These are phyloP conservation scores for Rhizomys pruinosus DNA, from an alignment of 2,113 vertebrate genomes.

Conservation along the genomic window DNA sequence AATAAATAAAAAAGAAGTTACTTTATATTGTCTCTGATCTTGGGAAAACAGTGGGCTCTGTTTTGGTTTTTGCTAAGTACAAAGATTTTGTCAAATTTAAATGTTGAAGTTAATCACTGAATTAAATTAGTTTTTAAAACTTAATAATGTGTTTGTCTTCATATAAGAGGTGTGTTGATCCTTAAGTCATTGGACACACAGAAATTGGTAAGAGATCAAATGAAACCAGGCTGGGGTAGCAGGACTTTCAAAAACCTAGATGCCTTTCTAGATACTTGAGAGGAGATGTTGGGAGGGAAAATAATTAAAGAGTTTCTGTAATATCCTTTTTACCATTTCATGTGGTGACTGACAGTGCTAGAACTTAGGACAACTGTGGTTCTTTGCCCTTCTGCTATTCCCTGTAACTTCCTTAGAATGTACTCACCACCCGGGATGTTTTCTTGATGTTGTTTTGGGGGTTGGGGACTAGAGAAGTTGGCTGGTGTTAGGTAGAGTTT, in stretches of 20 bases:
- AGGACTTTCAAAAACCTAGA: neutral
- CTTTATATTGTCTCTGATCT: constrained; percentile 17
- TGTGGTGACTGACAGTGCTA: neutral
- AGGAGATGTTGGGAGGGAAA: neutral
- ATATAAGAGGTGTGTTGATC: neutral
- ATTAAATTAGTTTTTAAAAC: neutral
- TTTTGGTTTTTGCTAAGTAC: constrained; percentile 27
- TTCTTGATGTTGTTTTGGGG: neutral
- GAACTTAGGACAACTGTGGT: neutral
- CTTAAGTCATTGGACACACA: neutral
- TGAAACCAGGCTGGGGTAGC: neutral
- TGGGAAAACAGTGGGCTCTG: neutral
- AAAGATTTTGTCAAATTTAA: constrained; percentile 28
- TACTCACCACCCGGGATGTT: neutral
- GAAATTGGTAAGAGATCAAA: neutral
- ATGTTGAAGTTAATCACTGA: constrained; percentile 14
- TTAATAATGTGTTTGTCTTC: neutral
- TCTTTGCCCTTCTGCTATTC: neutral
- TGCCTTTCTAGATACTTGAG: neutral
- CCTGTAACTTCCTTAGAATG: neutral
- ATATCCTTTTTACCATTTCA: neutral
- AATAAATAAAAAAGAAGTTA: too few relatives aligned
- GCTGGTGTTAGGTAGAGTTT: neutral
- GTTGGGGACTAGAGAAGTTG: neutral
- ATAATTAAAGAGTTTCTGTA: neutral